Percentiles rank a stretch among this genome's conserved stretches.
These are phyloP conservation scores for Achlya flavicornis DNA, from an alignment of 2,888 invertebrate genomes.

Conservation along the genomic window DNA sequence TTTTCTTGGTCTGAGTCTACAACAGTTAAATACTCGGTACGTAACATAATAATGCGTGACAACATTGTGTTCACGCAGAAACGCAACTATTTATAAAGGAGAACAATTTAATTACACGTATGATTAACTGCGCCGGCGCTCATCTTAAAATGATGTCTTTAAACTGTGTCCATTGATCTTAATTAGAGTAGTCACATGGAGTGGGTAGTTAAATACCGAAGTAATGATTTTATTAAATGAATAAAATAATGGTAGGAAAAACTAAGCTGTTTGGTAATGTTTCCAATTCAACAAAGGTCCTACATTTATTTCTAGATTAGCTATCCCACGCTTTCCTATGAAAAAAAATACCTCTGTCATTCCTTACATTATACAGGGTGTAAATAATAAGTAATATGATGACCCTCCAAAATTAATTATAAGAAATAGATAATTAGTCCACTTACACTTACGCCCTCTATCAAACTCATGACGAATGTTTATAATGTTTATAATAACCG, in stretches of 20 bases:
- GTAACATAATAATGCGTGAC: slow-evolving; percentile 5
- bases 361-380: no score
- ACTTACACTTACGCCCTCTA: neutral
- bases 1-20: no score
- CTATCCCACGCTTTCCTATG: no score
- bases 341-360: no score
- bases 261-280: no score
- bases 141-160: neutral
- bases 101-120: neutral
- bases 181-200: neutral
- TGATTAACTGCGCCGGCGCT: neutral
- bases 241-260: no score
- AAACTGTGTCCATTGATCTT: neutral
- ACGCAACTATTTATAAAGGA: neutral
- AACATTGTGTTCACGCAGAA: neutral
- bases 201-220: neutral
- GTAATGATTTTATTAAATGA: neutral
- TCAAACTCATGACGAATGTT: neutral
- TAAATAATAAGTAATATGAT: no score
- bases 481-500: neutral
- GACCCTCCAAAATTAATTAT: no score
- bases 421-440: no score
- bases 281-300: neutral
- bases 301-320: neutral
- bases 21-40: neutral